Base-by-base conservation (phyloP, 2,113 vertebrate species). In the Boulengeromyrus knoepffleri region DNA sequence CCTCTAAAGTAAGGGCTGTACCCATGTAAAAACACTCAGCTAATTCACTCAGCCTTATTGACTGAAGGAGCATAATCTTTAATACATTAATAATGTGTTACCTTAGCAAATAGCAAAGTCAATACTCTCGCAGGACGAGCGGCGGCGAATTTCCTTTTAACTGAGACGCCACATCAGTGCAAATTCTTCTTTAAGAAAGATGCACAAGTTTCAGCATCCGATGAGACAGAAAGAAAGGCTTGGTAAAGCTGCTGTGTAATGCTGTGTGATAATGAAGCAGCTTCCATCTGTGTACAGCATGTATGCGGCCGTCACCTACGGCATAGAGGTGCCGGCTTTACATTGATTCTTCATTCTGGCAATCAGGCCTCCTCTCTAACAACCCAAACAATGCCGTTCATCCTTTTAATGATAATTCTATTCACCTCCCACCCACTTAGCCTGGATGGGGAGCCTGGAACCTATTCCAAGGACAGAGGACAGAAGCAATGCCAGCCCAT, bases 81-180 rank as follows among this genome's bases (percentile, higher is more conserved):
- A 36, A 53, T 87, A 87, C 50, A 53, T 52, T 87, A 87, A 87
- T 87, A 52, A 50, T 53, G 39, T 24, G 50, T 87, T 87, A 52
- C 50, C 50, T 87, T 87, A 53, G 15, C 74, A 80, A 56, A 87
- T 36, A 87, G 27, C 47, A 87, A 52, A 31, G 49, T 19, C n/a
- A 52, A 53, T 53, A 56, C 50, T 87, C 50, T 87, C 13, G 3
- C 31, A 39, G 85, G 31, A 42, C 0, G 87, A 80, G 77, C 27
- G 49, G 88, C 46, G 66, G 70, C 49, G 0, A 80, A 89, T 27
- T 88, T 58, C 56, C 87, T 36, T 27, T 42, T 62, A 46, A 50
- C 31, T 66, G 53, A 62, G 24, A 13, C 42, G 36, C 12, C 8
- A 46, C 87, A n/a, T 88, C 5, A 47, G 56, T 45, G 17, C 50